These are phyloP conservation scores for Listronotus oregonensis DNA, from an alignment of 1,140 invertebrate genomes.

Conservation along the genomic window DNA sequence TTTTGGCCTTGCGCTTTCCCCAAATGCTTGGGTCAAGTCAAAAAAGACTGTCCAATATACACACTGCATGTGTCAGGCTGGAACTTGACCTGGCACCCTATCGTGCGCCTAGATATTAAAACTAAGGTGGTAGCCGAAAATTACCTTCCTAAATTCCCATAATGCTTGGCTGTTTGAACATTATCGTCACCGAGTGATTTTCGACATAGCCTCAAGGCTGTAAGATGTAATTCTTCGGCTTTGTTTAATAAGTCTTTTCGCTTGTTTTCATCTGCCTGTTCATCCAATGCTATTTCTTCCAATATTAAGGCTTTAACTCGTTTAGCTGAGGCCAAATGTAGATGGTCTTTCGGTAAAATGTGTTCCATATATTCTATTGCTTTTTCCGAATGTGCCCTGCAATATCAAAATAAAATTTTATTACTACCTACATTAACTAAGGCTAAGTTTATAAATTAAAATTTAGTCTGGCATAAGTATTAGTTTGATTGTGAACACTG, in stretches of 20 bases:
- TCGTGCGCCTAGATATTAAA: too few relatives aligned
- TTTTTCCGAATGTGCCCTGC: slow-evolving; percentile 75
- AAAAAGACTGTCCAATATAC: too few relatives aligned
- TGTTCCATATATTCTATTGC: slow-evolving; percentile 82
- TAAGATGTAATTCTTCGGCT: slow-evolving; percentile 81
- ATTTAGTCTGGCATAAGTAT: too few relatives aligned
- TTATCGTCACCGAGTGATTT: slow-evolving; percentile 88
- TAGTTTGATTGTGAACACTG: too few relatives aligned
- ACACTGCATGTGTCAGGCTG: too few relatives aligned
- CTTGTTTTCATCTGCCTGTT: slow-evolving; percentile 54
- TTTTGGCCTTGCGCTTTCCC: too few relatives aligned
- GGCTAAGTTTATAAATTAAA: too few relatives aligned
- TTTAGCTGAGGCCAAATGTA: slow-evolving; percentile 85
- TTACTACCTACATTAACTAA: too few relatives aligned
- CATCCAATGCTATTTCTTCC: slow-evolving; percentile 90
- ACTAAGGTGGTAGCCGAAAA: background rate
- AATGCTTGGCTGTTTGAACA: slow-evolving; percentile 93
- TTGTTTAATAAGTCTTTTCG: slow-evolving; percentile 66
- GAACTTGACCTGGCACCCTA: too few relatives aligned
- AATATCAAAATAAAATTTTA: slow-evolving; percentile 38
- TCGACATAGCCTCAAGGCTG: slow-evolving; percentile 75
- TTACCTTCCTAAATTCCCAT: slow-evolving; percentile 84
- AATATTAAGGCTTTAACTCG: slow-evolving; percentile 89
- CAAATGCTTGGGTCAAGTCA: too few relatives aligned
- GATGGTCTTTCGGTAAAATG: slow-evolving; percentile 78